Evolutionary conservation across 2,797 vertebrate species (phyloP), one percentile per base, ranked within the genome.

Genomic region (Pipistrellus pygmaeus): DNA sequence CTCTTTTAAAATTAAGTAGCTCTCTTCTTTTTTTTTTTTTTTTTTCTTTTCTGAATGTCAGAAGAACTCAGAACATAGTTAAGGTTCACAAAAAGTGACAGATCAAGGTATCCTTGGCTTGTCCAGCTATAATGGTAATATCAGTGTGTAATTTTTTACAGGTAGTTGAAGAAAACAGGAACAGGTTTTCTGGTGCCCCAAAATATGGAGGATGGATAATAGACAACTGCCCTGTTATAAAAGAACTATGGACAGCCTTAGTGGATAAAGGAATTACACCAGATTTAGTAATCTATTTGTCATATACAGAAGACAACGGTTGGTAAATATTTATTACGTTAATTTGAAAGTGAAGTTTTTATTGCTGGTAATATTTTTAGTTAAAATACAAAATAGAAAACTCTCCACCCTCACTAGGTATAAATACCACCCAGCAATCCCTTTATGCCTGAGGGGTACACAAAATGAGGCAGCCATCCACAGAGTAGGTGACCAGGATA

Each of bases 131-230:
- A 4, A 27, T 81, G n/a, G 30, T 83, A 92, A 86, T 48, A 51
- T 80, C 55, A 15, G 68, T 85, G 12, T 97, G 68, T 62, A 32
- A 46, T 96, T 97, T 95, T 55, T 95, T 93, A 94, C 96, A 99
- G 98, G 82, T 98, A 25, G 83, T 48, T 90, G 94, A 98, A 95
- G 97, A 93, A 21, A 98, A 98, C 71, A 93, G 93, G 95, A 97
- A 98, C 77, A 97, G 98, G 60, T 98, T 98, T 97, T 66, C 96
- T 75, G 98, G 97, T 93, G 97, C 97, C 69, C 96, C 98, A 46
- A 87, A 93, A 77, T 97, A 93, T 92, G 98, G 98, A 92, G 99
- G 99, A 41, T 99, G 99, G 99, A 98, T 99, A 83, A 96, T 99
- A 73, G 99, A 99, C 97, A 99, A 99, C 98, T 99, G 98, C 91